Base-by-base conservation (phyloP, 2,888 invertebrate species). In the Amphipyra tragopoginis region DNA sequence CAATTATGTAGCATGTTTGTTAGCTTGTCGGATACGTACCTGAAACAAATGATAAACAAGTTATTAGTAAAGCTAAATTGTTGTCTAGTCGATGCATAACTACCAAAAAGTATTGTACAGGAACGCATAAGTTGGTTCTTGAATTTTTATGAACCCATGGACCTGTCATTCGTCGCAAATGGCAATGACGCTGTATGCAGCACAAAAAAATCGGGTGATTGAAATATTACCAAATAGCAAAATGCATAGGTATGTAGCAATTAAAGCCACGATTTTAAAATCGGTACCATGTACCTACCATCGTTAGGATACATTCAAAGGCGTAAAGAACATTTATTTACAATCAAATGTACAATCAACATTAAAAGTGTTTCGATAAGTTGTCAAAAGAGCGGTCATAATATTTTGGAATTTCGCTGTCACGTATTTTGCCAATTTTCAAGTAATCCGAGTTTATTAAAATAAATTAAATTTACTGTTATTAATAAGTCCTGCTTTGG, bases 21-120 rank as follows among this genome's bases (percentile, higher is more conserved):
- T 45, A 60, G 45, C 39, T 51, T 53, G 44, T 56, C 14, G 5
- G 50, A 73, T 83, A 84, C 84, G 68, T 84, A 85, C 84, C 84
- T 84, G 82, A 34, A 85, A 85, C 75, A 82, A 73, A 73, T 40
- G 44, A 7, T 33, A 54, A 67, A 59, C 42, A 45, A 9, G 14
- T 55, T 42, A 33, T 61, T 65, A 60, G 47, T 5, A 3, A 5
- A 39, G 39, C 11, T 39, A 39, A 39, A 39, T 2, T 13, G 5
- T 39, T 13, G 4, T 11, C 9, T 9, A 21, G 2, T 21, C 21
- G 21, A 21, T 29, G 5, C 10, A 4, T n/a, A 36, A 36, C 2
- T 36, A 10, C 9, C 36, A 10, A 36, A 36, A 36, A 10, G 1
- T 36, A 8, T 29, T 8, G 10, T 7, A 5, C 36, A 36, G 1